Conservation (phyloP, 2,113 vertebrate genomes). For the Gavialis gangeticus region DNA sequence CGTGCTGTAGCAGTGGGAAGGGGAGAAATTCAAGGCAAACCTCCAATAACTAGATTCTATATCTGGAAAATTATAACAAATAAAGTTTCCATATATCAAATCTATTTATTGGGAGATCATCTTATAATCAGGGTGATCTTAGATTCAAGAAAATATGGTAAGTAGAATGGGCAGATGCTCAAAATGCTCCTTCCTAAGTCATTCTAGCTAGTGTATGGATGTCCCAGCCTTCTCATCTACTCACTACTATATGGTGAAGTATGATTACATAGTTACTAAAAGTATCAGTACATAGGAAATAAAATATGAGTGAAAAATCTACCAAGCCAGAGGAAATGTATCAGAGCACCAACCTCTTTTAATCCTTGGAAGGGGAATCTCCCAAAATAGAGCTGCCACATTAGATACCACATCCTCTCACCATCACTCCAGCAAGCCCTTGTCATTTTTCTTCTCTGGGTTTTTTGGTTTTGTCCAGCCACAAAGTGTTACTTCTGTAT, state of each 20-base stretch:
- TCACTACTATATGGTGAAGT: fast-evolving
- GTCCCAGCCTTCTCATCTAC: neutral
- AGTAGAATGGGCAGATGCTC: neutral
- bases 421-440: neutral
- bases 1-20: no score
- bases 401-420: neutral
- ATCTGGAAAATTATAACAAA: no score
- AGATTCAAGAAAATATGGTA: neutral
- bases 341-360: neutral
- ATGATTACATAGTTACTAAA: neutral
- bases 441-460: neutral
- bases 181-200: neutral
- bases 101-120: no score
- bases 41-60: no score
- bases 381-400: neutral
- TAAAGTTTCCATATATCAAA: no score
- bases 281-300: neutral
- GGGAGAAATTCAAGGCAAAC: no score
- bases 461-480: neutral
- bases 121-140: no score
- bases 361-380: neutral
- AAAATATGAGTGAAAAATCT: neutral
- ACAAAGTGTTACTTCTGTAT: neutral
- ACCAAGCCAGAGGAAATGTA: neutral
- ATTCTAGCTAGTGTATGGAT: neutral